A percentile compares a stretch with the other conserved stretches of the same genome.
These are phyloP conservation scores for Falco peregrinus DNA, from an alignment of 2,797 vertebrate genomes.

Conservation along the genomic window DNA sequence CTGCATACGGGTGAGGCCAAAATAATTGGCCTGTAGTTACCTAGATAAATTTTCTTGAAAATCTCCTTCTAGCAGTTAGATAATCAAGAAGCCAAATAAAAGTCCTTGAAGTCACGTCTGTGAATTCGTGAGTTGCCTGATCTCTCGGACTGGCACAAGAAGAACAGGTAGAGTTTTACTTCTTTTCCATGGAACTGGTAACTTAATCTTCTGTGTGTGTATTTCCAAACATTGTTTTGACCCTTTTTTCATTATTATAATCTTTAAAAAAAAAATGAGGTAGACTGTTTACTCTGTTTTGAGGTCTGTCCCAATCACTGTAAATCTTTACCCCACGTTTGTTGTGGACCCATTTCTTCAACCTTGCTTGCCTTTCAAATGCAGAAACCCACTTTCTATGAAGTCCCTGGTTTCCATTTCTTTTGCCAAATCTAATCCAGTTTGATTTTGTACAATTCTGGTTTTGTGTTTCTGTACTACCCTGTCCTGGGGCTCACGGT, in stretches of 20 bases:
- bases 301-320: neutral
- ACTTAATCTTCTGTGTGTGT: neutral
- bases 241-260: neutral
- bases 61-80: neutral
- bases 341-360: neutral
- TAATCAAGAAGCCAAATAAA: neutral
- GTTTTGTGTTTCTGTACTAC: neutral
- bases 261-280: neutral
- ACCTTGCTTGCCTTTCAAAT: neutral
- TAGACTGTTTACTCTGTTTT: neutral
- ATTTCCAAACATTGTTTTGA: neutral
- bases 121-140: neutral
- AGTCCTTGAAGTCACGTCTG: neutral
- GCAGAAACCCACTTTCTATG: neutral
- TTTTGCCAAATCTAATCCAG: neutral
- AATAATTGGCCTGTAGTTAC: neutral
- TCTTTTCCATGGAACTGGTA: neutral
- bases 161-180: neutral
- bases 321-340: neutral
- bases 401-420: neutral
- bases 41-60: neutral
- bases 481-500: fast-evolving
- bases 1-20: neutral
- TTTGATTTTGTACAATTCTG: neutral
- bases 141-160: neutral